Evolutionary conservation across 2,888 invertebrate genomes (phyloP), one percentile per base, ranked within the genome.

Genomic region (Limnephilus auricula): DNA sequence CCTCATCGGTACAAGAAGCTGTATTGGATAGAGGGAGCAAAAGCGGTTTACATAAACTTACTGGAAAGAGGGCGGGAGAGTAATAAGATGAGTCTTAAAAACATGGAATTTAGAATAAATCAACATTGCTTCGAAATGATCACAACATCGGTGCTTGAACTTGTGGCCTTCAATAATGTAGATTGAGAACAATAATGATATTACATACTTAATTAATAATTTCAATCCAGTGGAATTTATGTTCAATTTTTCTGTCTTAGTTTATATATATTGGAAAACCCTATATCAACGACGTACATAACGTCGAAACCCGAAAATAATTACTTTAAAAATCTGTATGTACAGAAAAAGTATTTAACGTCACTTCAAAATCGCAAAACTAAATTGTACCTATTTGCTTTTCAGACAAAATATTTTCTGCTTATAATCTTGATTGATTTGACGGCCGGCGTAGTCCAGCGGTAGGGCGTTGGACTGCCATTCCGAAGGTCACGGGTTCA

Each of bases 1-100:
- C 93, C 92, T 92, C 91, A 91, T 92, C 91, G 90, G 92, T 91
- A 90, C 32, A 65, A 83, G 78, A 88, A 87, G 34, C 65, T 82
- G 78, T 78, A 37, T 34, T 65, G 30, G 40, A 37, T 32, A 31
- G 65, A 30, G 78, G 85, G 65, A 79, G 40, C 78, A 87, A 65
- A 65, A 65, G 65, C 5, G 32, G 18, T 80, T 13, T 18, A 15
- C 15, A 45, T 45, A 4, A 13, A 45, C 40, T 10, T 31, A 79
- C 2, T 0, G 12, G 13, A 13, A 1, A 80, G n/a, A 13, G 30
- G 9, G 32, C 18, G 32, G 31, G 32, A 31, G 32, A 80, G 32
- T 32, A 32, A 32, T 80, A 15, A 12, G 0, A 2, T 31, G 18
- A 12, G 18, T 80, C 31, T 80, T 4, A 18, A 31, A 80, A 80